Percentiles rank a stretch among this genome's conserved stretches.
phyloP scores from a whole-genome alignment of 2,888 invertebrate species.

The Patella ulyssiponensis region DNA sequence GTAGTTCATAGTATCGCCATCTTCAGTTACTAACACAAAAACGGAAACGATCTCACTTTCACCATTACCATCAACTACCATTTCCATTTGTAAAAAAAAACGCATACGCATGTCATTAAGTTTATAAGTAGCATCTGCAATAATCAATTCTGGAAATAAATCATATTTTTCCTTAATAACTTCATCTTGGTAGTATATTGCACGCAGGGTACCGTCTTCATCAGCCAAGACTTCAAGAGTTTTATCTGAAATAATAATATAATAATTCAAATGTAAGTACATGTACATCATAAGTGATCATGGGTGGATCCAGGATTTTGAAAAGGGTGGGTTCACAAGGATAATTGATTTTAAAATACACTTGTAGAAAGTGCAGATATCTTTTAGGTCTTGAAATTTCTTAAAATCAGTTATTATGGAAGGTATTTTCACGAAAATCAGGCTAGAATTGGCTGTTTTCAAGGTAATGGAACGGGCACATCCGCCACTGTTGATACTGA shows the following conservation, averaged over 20 bases:
- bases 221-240: background rate
- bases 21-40: background rate
- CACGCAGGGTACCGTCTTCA: background rate
- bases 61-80: constrained; percentile 14
- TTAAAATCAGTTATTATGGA: too few relatives aligned
- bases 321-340: too few relatives aligned
- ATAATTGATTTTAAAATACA: too few relatives aligned
- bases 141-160: constrained; percentile 2
- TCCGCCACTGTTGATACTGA: too few relatives aligned
- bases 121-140: constrained; percentile 14
- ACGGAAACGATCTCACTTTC: constrained; percentile 10
- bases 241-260: background rate
- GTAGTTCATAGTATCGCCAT: background rate
- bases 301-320: too few relatives aligned
- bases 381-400: too few relatives aligned
- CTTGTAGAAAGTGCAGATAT: too few relatives aligned
- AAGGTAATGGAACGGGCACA: too few relatives aligned
- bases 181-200: constrained; percentile 3
- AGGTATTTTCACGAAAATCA: too few relatives aligned
- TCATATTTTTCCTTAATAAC: constrained; percentile 6
- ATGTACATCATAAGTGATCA: background rate
- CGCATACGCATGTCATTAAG: background rate
- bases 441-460: too few relatives aligned
- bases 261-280: background rate
- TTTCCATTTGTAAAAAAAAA: background rate